phyloP scores from a whole-genome alignment of 2,888 invertebrate species.

The Idaea dimidiata region DNA sequence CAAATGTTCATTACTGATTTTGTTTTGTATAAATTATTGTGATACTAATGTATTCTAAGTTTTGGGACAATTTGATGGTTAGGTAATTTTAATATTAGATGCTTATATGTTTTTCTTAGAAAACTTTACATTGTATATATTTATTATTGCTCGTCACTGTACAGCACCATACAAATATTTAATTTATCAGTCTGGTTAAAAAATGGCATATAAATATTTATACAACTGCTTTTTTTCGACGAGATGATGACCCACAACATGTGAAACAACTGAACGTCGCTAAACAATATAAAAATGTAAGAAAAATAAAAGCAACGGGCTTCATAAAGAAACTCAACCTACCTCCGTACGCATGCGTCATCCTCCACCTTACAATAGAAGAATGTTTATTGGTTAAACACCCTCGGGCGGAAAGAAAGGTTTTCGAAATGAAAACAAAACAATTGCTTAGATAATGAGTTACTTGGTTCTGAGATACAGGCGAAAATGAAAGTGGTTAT shows the following conservation, averaged over 20 bases:
- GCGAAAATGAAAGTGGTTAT: neutral
- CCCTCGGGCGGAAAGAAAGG: neutral
- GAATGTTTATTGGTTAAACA: neutral
- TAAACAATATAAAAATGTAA: neutral
- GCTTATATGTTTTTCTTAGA: too few species aligned
- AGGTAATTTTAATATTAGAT: too few species aligned
- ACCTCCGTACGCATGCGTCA: neutral
- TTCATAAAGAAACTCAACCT: neutral
- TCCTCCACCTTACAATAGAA: neutral
- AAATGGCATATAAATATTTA: too few species aligned
- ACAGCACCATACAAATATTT: too few species aligned
- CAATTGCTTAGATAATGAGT: constrained; percentile 1
- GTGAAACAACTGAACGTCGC: neutral
- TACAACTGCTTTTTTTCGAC: too few species aligned
- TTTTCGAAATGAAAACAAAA: neutral
- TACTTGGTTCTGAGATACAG: neutral
- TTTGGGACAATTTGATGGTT: too few species aligned
- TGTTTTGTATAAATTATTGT: too few species aligned
- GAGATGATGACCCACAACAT: neutral
- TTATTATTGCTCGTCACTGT: too few species aligned
- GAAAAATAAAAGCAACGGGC: neutral
- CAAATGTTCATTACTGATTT: too few species aligned
- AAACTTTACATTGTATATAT: too few species aligned
- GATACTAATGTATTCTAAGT: too few species aligned
- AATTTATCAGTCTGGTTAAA: too few species aligned